Percentiles rank a stretch among this genome's conserved stretches.
Evolutionary conservation across 2,888 invertebrate genomes (phyloP).

Genomic region (Tuta absoluta): DNA sequence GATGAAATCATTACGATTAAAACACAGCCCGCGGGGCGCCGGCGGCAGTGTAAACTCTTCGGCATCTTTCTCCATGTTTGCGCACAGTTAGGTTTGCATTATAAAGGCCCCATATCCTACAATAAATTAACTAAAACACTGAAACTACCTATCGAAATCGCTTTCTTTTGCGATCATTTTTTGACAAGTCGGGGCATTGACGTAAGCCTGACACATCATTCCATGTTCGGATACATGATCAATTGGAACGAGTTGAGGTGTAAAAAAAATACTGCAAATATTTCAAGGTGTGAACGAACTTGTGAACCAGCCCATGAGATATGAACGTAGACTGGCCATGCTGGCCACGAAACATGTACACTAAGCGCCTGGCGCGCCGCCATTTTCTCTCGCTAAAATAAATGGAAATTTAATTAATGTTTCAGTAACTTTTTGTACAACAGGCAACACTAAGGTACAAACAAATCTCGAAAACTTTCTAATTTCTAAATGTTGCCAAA

Average conservation of each 20-base stretch:
- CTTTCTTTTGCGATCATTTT: conserved; percentile 61
- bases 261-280: no score
- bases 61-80: conserved; percentile 64
- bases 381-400: no score
- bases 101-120: conserved; percentile 71
- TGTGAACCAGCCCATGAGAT: no score
- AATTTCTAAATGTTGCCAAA: neutral
- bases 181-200: conserved; percentile 48
- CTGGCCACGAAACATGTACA: no score
- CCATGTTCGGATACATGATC: conserved; percentile 49
- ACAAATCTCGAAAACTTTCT: neutral
- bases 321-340: no score
- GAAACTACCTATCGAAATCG: conserved; percentile 50
- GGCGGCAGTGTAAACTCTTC: conserved; percentile 77
- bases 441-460: neutral
- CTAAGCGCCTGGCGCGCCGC: no score
- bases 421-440: neutral
- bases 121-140: conserved; percentile 47
- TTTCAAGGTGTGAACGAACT: no score
- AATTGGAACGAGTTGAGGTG: no score
- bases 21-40: conserved; percentile 85
- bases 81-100: conserved; percentile 54
- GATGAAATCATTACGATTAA: conserved; percentile 86
- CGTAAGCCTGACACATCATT: conserved; percentile 68
- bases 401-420: neutral